A percentile compares a stretch with the other conserved stretches of the same genome.
phyloP scores from a whole-genome alignment of 2,888 invertebrate species.

The Lasioglossum leucozonium region DNA sequence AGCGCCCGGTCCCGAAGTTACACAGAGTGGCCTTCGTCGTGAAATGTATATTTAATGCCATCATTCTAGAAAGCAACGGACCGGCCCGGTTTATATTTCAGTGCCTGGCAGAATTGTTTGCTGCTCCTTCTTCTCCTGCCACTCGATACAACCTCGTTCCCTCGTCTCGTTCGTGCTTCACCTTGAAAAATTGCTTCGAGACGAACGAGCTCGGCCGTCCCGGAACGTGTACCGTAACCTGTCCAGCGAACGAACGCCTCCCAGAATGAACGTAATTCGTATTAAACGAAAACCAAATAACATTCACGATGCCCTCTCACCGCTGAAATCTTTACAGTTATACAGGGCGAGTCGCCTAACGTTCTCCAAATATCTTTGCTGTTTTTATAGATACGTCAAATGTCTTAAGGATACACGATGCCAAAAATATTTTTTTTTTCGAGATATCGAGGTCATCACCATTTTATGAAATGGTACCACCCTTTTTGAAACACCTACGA shows the following conservation, averaged over 20 bases:
- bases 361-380: no score
- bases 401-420: no score
- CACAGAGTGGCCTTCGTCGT: constrained; percentile 51
- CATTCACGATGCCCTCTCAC: not conserved
- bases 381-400: no score
- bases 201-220: not conserved
- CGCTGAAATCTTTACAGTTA: not conserved
- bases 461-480: no score
- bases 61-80: constrained; percentile 75
- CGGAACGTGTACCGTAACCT: not conserved
- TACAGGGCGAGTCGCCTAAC: no score
- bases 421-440: no score
- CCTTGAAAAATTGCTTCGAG: not conserved
- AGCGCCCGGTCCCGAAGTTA: constrained; percentile 55
- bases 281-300: not conserved
- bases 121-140: constrained; percentile 46
- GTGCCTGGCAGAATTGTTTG: constrained; percentile 75
- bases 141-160: constrained; percentile 23
- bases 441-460: no score
- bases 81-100: constrained; percentile 75
- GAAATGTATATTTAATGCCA: constrained; percentile 80
- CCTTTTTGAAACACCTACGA: no score
- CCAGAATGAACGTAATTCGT: not conserved
- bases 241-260: not conserved
- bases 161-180: not conserved